Evolutionary conservation across 2,113 vertebrate genomes (phyloP).

Genomic region (Calypte anna): DNA sequence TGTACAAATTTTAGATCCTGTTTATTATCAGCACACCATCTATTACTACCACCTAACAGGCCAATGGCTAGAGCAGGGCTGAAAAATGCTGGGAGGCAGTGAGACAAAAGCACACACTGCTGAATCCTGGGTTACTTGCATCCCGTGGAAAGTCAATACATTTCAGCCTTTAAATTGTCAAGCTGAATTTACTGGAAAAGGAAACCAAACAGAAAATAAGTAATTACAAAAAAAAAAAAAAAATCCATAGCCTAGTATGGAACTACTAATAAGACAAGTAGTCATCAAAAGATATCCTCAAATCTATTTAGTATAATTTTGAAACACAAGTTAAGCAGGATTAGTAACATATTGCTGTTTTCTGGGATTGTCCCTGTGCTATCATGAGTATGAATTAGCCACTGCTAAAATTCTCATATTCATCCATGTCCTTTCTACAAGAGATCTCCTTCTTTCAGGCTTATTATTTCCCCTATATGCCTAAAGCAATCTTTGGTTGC

Average conservation of each 20-base stretch:
- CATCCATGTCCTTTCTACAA: background rate
- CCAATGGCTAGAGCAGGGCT: background rate
- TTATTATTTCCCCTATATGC: background rate
- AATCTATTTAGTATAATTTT: background rate
- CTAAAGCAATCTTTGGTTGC: background rate
- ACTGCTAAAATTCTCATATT: background rate
- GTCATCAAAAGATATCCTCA: background rate
- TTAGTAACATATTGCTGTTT: background rate
- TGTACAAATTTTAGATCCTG: constrained; percentile 44
- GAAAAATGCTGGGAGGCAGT: constrained; percentile 8
- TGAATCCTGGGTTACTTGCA: background rate
- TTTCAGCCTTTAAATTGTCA: background rate
- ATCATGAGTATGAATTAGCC: background rate
- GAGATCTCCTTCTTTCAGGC: background rate
- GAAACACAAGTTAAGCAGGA: background rate
- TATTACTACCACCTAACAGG: constrained; percentile 13
- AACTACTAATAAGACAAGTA: background rate
- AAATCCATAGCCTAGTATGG: background rate
- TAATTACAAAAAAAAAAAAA: background rate
- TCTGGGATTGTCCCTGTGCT: background rate
- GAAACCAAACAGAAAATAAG: background rate
- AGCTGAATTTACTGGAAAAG: constrained; percentile 9
- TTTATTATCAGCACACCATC: background rate
- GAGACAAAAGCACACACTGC: background rate
- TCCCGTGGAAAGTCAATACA: background rate